Percentiles rank a stretch among this genome's conserved stretches.
Conservation (phyloP, 1,140 invertebrate species). For the Sitodiplosis mosellana region DNA sequence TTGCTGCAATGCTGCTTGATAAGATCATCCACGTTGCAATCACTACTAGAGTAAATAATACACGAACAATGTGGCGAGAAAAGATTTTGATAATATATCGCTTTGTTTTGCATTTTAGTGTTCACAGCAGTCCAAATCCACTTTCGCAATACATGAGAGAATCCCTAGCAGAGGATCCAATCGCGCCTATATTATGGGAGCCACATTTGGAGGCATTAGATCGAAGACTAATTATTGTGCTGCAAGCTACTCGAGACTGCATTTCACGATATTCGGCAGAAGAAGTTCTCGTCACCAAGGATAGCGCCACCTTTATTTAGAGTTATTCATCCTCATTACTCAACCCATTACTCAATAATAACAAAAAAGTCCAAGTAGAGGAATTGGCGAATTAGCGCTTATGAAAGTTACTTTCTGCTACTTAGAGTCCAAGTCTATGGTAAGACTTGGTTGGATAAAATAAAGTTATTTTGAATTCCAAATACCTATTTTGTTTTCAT, state of each 20-base stretch:
- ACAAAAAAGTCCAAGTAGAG: too few species aligned
- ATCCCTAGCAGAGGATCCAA: constrained; percentile 58
- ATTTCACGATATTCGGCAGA: constrained; percentile 23
- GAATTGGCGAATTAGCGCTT: too few species aligned
- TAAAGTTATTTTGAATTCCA: too few species aligned
- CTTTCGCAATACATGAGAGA: constrained; percentile 53
- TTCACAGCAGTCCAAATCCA: constrained; percentile 52
- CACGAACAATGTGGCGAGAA: neutral
- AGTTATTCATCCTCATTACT: neutral
- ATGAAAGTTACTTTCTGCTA: too few species aligned
- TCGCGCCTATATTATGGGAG: constrained; percentile 69
- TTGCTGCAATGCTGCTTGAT: neutral
- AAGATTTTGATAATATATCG: neutral
- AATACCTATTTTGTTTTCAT: too few species aligned
- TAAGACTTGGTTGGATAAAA: too few species aligned
- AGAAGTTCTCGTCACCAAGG: neutral
- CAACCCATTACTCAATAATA: neutral
- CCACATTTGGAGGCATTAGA: constrained; percentile 72
- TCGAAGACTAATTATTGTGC: constrained; percentile 51
- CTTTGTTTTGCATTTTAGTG: constrained; percentile 29
- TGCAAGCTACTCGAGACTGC: constrained; percentile 52
- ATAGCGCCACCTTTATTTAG: neutral
- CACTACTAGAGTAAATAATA: neutral
- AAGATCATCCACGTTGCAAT: neutral
- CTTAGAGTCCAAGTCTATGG: too few species aligned